phyloP scores from a whole-genome alignment of 2,797 vertebrate genomes.

The Novumbra hubbsi region DNA sequence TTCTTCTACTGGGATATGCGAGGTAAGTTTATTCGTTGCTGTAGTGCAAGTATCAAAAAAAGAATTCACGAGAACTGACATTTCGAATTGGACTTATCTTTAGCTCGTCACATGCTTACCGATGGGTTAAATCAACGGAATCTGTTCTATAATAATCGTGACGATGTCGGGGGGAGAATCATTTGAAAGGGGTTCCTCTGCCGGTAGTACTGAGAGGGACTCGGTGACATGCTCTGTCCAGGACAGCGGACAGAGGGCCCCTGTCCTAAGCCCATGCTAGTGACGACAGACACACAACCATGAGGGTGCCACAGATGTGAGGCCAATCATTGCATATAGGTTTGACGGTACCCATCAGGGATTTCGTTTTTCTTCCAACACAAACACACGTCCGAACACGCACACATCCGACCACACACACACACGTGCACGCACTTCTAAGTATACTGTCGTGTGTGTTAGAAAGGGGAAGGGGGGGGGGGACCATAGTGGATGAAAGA shows the following conservation, averaged over 20 bases:
- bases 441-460: conserved; percentile 25
- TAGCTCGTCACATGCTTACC: conserved; percentile 8
- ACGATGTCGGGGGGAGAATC: background rate
- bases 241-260: background rate
- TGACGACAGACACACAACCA: background rate
- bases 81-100: background rate
- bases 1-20: conserved; percentile 1
- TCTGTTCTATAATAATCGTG: background rate
- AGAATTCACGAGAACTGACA: conserved; percentile 1
- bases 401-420: conserved; percentile 14
- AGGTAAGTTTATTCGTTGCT: background rate
- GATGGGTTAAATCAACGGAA: conserved; percentile 13
- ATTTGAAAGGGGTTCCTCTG: background rate
- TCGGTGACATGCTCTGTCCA: conserved; percentile 3
- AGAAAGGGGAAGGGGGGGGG: background rate
- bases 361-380: conserved; percentile 23
- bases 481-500: background rate
- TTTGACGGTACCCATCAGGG: conserved; percentile 38
- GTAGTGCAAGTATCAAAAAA: conserved; percentile 5
- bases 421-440: background rate
- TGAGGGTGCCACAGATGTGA: background rate
- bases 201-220: background rate
- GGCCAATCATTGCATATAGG: conserved; percentile 25
- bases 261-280: background rate
- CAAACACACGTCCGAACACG: conserved; percentile 15